A percentile compares a stretch with the other conserved stretches of the same genome.
These are phyloP conservation scores for Odontomachus brunneus DNA, from an alignment of 1,140 invertebrate species.

Conservation along the genomic window DNA sequence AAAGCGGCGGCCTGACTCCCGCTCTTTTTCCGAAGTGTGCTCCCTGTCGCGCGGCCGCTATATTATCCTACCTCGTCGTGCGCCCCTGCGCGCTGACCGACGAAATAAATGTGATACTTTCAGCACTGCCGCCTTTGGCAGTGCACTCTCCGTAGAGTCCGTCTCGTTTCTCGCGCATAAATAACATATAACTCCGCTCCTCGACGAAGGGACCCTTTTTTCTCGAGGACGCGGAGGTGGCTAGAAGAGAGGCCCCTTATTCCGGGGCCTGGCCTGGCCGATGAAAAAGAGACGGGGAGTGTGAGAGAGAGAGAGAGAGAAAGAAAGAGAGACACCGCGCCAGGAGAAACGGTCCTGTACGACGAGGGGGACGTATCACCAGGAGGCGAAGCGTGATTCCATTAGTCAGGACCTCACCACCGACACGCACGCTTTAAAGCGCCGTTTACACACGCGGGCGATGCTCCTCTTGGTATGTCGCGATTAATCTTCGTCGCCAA, in stretches of 20 bases:
- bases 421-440: slow-evolving; percentile 67
- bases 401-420: slow-evolving; percentile 82
- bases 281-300: slow-evolving; percentile 21
- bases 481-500: slow-evolving; percentile 17
- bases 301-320: too few species aligned
- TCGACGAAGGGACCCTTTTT: slow-evolving; percentile 52
- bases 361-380: slow-evolving; percentile 76
- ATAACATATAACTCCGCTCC: slow-evolving; percentile 77
- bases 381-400: slow-evolving; percentile 81
- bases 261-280: neutral
- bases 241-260: slow-evolving; percentile 55
- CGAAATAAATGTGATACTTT: slow-evolving; percentile 78
- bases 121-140: slow-evolving; percentile 74
- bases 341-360: slow-evolving; percentile 22
- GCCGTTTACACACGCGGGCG: slow-evolving; percentile 67
- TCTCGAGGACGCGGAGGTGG: slow-evolving; percentile 53
- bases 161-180: slow-evolving; percentile 74
- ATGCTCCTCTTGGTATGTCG: slow-evolving; percentile 38
- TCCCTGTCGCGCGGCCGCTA: slow-evolving; percentile 67
- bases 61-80: slow-evolving; percentile 25
- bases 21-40: slow-evolving; percentile 61
- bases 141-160: slow-evolving; percentile 49
- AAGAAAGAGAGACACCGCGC: neutral
- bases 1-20: slow-evolving; percentile 20
- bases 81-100: slow-evolving; percentile 39